Percentiles rank a stretch among this genome's conserved stretches.
These are phyloP conservation scores for Trachurus trachurus DNA, from an alignment of 2,797 vertebrate species.

Conservation along the genomic window DNA sequence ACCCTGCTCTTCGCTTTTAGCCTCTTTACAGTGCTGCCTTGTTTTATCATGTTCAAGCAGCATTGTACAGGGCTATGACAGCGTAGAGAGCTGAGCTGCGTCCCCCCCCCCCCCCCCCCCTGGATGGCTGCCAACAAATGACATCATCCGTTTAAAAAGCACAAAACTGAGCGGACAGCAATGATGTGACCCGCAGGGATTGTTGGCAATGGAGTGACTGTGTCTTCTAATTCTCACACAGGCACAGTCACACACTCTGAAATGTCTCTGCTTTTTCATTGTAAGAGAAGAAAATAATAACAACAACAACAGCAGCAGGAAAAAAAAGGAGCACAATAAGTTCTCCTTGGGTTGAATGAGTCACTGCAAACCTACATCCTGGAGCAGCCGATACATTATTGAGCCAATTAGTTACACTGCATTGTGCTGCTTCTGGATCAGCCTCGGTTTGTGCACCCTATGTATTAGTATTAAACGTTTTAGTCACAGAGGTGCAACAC, in stretches of 20 bases:
- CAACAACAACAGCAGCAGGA: not conserved
- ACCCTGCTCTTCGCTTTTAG: slow-evolving; percentile 86
- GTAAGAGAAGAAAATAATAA: not conserved
- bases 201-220: not conserved
- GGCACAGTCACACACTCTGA: not conserved
- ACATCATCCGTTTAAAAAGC: slow-evolving; percentile 59
- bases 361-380: slow-evolving; percentile 79
- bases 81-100: slow-evolving; percentile 80
- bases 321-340: not conserved
- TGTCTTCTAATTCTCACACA: not conserved
- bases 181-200: slow-evolving; percentile 6
- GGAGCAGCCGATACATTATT: slow-evolving; percentile 82
- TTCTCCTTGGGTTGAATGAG: slow-evolving; percentile 78
- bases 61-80: slow-evolving; percentile 92
- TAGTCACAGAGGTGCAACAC: not conserved
- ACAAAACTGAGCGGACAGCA: slow-evolving; percentile 6
- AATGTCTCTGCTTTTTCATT: not conserved
- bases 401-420: slow-evolving; percentile 73
- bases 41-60: slow-evolving; percentile 89
- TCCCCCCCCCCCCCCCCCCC: slow-evolving; percentile 50
- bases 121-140: slow-evolving; percentile 59
- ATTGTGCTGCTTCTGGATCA: slow-evolving; percentile 63
- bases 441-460: slow-evolving; percentile 29
- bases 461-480: slow-evolving; percentile 46
- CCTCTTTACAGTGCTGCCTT: slow-evolving; percentile 92